Evolutionary conservation across 37 sponge, comb jelly and placozoan genomes (phyloP).

Genomic region (Beroe ovata): DNA sequence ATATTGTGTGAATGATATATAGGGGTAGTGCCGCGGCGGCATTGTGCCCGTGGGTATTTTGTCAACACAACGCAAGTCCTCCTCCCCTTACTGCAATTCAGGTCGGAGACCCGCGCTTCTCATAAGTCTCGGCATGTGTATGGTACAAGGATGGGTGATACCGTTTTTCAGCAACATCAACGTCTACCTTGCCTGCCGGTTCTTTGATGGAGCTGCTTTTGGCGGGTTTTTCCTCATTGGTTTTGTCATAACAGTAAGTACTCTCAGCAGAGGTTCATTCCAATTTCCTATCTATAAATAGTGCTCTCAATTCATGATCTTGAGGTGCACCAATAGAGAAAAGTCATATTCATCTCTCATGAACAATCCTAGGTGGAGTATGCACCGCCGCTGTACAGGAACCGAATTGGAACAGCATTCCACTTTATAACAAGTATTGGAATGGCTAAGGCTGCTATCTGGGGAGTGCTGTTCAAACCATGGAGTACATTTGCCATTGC

Average conservation of each 20-base stretch:
- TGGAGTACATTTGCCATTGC: slow-evolving; percentile 25
- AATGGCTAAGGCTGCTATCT: slow-evolving; percentile 36
- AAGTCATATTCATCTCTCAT: no score
- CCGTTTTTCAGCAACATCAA: slow-evolving; percentile 39
- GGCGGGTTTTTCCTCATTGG: slow-evolving; percentile 53
- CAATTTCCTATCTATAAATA: no score
- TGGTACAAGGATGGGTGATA: slow-evolving; percentile 23
- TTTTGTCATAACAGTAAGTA: slow-evolving; percentile 26
- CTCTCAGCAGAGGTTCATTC: no score
- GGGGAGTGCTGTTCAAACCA: slow-evolving; percentile 9
- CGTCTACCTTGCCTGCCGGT: slow-evolving; percentile 52
- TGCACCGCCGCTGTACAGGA: slow-evolving; percentile 20
- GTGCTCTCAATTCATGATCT: no score
- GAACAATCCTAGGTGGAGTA: slow-evolving; percentile 35
- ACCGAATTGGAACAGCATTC: slow-evolving; percentile 7
- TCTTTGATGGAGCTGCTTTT: slow-evolving; percentile 63
- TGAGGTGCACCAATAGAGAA: no score
- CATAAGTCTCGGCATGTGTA: slow-evolving; percentile 37
- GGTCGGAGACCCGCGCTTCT: slow-evolving; percentile 8
- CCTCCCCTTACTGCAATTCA: no score
- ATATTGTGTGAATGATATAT: no score
- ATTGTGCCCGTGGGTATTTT: no score
- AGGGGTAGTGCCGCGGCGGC: no score
- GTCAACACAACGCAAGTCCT: no score
- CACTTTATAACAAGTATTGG: slow-evolving; percentile 60